phyloP scores from a whole-genome alignment of 2,113 vertebrate species.

The Trichomycterus rosablanca region DNA sequence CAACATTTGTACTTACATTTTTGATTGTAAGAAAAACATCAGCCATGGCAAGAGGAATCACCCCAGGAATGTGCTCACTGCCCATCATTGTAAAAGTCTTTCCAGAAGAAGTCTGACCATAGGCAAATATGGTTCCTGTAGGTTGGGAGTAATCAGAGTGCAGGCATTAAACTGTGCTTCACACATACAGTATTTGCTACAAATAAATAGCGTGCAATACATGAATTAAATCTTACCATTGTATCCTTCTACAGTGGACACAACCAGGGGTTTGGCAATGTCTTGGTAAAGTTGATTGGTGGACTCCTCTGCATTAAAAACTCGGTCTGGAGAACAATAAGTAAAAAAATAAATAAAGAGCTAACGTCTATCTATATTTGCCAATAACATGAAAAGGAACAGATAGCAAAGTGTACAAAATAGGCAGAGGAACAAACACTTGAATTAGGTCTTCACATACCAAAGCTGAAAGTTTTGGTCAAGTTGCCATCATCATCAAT shows the following conservation, averaged over 20 bases:
- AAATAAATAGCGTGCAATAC: neutral
- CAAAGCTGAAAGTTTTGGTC: conserved; percentile 79
- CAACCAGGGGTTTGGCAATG: conserved; percentile 85
- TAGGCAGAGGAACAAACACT: too few species aligned
- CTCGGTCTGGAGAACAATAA: conserved; percentile 66
- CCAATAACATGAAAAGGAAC: too few species aligned
- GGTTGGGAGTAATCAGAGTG: neutral
- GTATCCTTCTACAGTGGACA: conserved; percentile 86
- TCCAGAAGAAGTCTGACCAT: conserved; percentile 92
- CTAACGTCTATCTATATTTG: too few species aligned
- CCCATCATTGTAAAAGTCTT: conserved; percentile 98
- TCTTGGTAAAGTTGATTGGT: conserved; percentile 81
- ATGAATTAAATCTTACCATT: conserved; percentile 71
- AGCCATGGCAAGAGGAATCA: conserved; percentile 85
- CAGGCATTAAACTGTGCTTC: neutral
- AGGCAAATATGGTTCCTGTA: conserved; percentile 94
- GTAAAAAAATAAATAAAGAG: too few species aligned
- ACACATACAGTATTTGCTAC: neutral
- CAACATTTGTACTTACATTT: conserved; percentile 77
- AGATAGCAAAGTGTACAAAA: too few species aligned
- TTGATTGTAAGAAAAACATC: conserved; percentile 88
- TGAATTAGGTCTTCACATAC: too few species aligned
- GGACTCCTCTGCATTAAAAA: conserved; percentile 78
- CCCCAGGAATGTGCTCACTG: conserved; percentile 65
- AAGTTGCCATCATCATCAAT: conserved; percentile 76